Evolutionary conservation across 2,113 vertebrate species (phyloP).

Genomic region (Pollachius pollachius): DNA sequence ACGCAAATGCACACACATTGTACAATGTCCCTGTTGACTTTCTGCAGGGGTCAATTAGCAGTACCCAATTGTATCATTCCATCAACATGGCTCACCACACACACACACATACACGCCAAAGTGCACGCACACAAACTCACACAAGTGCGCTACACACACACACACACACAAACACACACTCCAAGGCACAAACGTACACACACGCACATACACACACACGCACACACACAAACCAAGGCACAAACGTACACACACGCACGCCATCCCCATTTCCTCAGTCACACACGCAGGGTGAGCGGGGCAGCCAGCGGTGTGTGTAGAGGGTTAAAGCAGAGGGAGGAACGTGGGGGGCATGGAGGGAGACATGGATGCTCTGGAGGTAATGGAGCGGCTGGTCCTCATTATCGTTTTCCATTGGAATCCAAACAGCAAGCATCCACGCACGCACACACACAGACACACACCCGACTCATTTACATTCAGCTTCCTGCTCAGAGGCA

Average conservation of each 20-base stretch:
- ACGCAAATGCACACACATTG: constrained; percentile 7
- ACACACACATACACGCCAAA: constrained; percentile 34
- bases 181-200: constrained; percentile 5
- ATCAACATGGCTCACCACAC: constrained; percentile 34
- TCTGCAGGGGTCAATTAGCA: constrained; percentile 62
- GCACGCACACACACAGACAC: neutral
- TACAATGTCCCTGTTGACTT: constrained; percentile 44
- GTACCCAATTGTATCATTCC: too few species aligned
- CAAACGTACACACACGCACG: constrained; percentile 5
- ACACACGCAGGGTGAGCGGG: constrained; percentile 19
- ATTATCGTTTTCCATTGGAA: neutral
- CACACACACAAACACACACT: constrained; percentile 31
- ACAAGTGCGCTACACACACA: constrained; percentile 61
- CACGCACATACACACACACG: constrained; percentile 4
- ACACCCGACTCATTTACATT: neutral
- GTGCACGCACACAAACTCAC: too few species aligned
- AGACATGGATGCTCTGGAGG: constrained; percentile 33
- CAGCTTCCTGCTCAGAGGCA: neutral
- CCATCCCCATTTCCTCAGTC: neutral
- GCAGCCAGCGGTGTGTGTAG: constrained; percentile 30
- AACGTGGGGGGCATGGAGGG: constrained; percentile 16
- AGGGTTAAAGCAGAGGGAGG: constrained; percentile 16
- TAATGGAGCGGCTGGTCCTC: constrained; percentile 27
- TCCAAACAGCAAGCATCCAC: neutral
- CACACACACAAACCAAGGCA: constrained; percentile 12